These are phyloP conservation scores for Sebastes hubbsi DNA, from an alignment of 2,797 vertebrate species.

Conservation along the genomic window DNA sequence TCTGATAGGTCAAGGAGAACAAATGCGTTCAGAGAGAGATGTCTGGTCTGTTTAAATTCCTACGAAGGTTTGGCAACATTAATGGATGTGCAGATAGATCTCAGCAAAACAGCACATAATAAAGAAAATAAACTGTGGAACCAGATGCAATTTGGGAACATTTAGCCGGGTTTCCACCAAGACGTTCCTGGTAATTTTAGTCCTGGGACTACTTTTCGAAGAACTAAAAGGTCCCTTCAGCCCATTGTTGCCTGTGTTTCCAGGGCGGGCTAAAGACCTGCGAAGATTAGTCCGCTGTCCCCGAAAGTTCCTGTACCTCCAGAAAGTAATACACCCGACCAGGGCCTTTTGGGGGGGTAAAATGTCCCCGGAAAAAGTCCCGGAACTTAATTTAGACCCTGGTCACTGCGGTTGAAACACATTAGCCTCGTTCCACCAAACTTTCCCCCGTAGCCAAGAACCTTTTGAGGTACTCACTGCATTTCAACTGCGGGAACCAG, in stretches of 20 bases:
- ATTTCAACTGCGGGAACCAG: too few species aligned
- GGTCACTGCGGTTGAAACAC: too few species aligned
- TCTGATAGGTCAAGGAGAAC: slow-evolving; percentile 68
- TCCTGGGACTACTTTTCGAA: background rate
- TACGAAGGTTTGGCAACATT: slow-evolving; percentile 34
- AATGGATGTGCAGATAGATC: background rate
- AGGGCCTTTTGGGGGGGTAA: too few species aligned
- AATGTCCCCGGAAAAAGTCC: background rate
- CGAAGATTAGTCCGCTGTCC: background rate
- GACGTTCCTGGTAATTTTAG: background rate
- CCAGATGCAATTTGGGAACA: background rate
- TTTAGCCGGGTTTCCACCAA: background rate
- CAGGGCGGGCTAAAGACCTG: background rate
- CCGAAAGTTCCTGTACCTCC: too few species aligned
- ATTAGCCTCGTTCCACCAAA: too few species aligned
- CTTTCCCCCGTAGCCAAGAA: too few species aligned
- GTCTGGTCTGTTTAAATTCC: slow-evolving; percentile 41
- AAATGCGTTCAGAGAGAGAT: slow-evolving; percentile 54
- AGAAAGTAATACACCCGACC: too few species aligned
- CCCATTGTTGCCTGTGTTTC: background rate
- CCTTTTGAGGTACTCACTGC: too few species aligned
- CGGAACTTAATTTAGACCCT: background rate
- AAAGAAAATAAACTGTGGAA: slow-evolving; percentile 17
- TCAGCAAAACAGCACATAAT: background rate
- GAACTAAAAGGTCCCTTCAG: background rate